A percentile compares a stretch with the other conserved stretches of the same genome.
phyloP scores from a whole-genome alignment of 2,888 invertebrate species.

The Rhabditoides inermis region DNA sequence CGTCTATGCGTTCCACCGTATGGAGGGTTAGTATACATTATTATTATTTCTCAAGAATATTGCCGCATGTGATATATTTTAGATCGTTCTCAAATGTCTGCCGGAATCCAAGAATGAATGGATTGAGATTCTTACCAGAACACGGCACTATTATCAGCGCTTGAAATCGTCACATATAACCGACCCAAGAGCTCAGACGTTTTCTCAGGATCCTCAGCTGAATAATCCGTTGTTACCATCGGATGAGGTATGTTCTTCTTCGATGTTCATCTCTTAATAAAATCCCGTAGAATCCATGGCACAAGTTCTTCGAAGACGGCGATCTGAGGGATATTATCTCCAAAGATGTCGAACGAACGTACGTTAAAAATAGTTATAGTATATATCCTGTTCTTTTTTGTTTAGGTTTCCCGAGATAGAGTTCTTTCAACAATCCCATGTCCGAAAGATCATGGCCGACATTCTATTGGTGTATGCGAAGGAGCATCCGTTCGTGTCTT shows the following conservation, averaged over 20 bases:
- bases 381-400: constrained; percentile 14
- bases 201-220: constrained; percentile 51
- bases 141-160: constrained; percentile 14
- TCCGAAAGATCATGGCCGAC: constrained; percentile 68
- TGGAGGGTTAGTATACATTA: constrained; percentile 24
- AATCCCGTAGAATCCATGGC: constrained; percentile 67
- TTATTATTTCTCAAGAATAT: constrained; percentile 1
- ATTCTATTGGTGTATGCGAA: constrained; percentile 61
- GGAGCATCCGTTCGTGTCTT: constrained; percentile 66
- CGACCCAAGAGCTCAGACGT: constrained; percentile 24
- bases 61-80: constrained; percentile 2
- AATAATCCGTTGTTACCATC: constrained; percentile 71
- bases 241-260: constrained; percentile 60
- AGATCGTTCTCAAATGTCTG: constrained; percentile 36
- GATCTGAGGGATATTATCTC: constrained; percentile 68
- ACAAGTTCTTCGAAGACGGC: constrained; percentile 73
- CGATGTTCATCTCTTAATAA: not conserved
- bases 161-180: constrained; percentile 20
- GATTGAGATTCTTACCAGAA: constrained; percentile 18
- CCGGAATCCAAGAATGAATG: constrained; percentile 25
- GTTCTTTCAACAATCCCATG: constrained; percentile 66
- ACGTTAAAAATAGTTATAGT: constrained; percentile 51
- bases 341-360: constrained; percentile 73
- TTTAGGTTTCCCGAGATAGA: constrained; percentile 69
- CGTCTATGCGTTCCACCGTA: constrained; percentile 24